These are phyloP conservation scores for Eleutherodactylus coqui DNA, from an alignment of 2,797 vertebrate genomes.

Conservation along the genomic window DNA sequence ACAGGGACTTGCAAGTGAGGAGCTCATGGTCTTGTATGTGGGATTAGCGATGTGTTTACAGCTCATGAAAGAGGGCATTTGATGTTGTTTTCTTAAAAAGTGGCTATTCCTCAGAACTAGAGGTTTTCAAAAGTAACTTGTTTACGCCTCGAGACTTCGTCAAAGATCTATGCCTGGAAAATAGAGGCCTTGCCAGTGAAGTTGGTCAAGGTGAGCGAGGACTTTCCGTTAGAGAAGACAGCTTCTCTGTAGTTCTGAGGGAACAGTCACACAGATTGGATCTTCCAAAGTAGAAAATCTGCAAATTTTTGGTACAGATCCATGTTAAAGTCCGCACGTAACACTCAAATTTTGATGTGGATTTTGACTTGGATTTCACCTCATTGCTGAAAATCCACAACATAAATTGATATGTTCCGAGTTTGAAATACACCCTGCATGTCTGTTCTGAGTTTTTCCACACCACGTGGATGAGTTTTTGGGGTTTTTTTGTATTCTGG, in stretches of 20 bases:
- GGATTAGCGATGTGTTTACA: conserved; percentile 6
- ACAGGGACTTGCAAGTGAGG: background rate
- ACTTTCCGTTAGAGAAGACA: background rate
- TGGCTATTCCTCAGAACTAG: conserved; percentile 13
- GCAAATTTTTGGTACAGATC: no score
- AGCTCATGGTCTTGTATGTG: background rate
- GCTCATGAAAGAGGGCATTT: conserved; percentile 1
- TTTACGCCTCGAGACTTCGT: background rate
- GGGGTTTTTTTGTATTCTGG: no score
- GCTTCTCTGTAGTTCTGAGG: background rate
- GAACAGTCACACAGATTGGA: no score
- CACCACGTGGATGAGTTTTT: no score
- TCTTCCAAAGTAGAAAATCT: no score
- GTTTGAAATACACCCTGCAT: no score
- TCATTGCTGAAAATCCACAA: no score
- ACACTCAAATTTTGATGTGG: no score
- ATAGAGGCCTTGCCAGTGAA: conserved; percentile 12
- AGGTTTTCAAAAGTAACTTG: background rate
- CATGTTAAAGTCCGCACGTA: no score
- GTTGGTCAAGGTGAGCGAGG: conserved; percentile 3
- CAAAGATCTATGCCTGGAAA: background rate
- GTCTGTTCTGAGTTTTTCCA: no score
- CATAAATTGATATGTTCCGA: no score
- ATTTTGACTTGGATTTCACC: no score
- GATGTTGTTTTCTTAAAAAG: conserved; percentile 9